Base-by-base conservation (phyloP, 2,113 vertebrate genomes). In the Axis porcinus region DNA sequence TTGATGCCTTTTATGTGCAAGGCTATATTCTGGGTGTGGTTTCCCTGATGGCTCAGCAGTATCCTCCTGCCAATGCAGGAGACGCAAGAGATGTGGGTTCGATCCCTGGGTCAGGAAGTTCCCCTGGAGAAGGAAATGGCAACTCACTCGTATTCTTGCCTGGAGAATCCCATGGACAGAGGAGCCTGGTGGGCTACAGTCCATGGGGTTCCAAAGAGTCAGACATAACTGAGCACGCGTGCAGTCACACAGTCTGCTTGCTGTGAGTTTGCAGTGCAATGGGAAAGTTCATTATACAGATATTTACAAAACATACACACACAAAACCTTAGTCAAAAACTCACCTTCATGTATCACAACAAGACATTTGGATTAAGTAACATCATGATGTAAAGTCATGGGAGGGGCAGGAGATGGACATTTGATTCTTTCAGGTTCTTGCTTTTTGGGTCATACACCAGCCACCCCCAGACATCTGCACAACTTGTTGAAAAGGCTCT, bases 401-500 rank as follows among this genome's bases (percentile, higher is more conserved):
- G 23, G 30, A 74, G 54, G 36, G 50, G 23, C 52, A 60, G 23
- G 23, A 7, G 13, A 30, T 5, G 16, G 30, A 17, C 15, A 21
- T 87, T 16, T 58, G 64, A 36, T 67, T 55, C 25, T 96, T 96
- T 74, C 4, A 4, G 30, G 3, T 30, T 90, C 19, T 70, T 89
- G 76, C 62, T 52, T 86, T 82, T 81, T 11, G 40, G 54, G 64
- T 84, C 57, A 89, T 43, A 52, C 33, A 89, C 3, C 43, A 91
- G 84, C 52, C 92, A 64, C 12, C 13, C 21, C 30, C 21, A 30
- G 52, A 36, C 40, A 91, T 89, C 55, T 3, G 7, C 12, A 81
- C 52, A 86, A 91, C 45, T 82, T 97, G 89, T 89, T 67, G 82
- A 94, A 96, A 94, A 70, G 74, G 67, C 76, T 43, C 55, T 78